These are phyloP conservation scores for Urocynchramus pylzowi DNA, from an alignment of 2,113 vertebrate genomes.

Conservation along the genomic window DNA sequence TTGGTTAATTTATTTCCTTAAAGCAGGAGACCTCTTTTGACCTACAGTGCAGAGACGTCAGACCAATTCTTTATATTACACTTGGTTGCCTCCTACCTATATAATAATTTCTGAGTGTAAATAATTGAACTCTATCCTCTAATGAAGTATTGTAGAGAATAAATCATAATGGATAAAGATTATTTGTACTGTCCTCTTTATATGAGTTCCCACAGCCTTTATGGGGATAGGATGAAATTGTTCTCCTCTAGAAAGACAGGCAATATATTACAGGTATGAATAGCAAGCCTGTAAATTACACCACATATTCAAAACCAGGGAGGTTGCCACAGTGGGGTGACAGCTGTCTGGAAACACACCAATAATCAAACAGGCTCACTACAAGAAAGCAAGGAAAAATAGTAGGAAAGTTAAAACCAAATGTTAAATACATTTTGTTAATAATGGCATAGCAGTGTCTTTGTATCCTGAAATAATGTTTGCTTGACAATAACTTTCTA, in stretches of 20 bases:
- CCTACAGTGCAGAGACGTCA: slow-evolving; percentile 79
- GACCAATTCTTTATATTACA: slow-evolving; percentile 82
- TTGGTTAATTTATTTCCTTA: slow-evolving; percentile 68
- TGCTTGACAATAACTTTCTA: not conserved
- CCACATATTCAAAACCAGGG: not conserved
- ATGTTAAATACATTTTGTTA: not conserved
- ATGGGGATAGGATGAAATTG: not conserved
- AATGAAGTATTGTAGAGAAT: slow-evolving; percentile 83
- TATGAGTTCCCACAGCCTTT: not conserved
- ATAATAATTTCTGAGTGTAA: slow-evolving; percentile 81
- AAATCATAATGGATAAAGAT: slow-evolving; percentile 78
- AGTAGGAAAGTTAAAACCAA: not conserved
- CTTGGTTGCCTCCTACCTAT: slow-evolving; percentile 82
- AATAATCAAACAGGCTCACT: not conserved
- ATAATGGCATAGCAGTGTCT: not conserved
- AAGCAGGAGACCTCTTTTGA: slow-evolving; percentile 77
- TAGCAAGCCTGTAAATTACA: not conserved
- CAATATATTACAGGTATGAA: not conserved
- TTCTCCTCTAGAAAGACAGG: not conserved
- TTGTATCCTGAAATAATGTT: not conserved
- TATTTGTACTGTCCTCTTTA: slow-evolving; percentile 60
- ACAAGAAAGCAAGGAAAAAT: not conserved
- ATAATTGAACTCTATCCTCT: slow-evolving; percentile 80
- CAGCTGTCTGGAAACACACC: not conserved
- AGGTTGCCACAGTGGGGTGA: not conserved